These are phyloP conservation scores for Drosophila quinaria DNA, from an alignment of 2,888 invertebrate genomes.

Conservation along the genomic window DNA sequence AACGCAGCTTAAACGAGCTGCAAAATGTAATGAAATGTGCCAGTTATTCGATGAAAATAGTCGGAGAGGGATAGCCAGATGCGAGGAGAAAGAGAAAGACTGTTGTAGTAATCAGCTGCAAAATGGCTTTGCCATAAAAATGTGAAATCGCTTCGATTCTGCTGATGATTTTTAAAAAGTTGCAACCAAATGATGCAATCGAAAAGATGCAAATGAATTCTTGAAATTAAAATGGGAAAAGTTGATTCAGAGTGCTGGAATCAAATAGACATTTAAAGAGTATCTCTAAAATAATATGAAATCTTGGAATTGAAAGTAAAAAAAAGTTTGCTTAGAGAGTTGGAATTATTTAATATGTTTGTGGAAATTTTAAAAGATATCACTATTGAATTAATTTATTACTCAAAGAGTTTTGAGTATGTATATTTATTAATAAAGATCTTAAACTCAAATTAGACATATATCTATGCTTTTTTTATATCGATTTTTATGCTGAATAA, in stretches of 20 bases:
- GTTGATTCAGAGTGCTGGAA: neutral
- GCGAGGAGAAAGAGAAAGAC: neutral
- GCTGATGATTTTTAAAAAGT: constrained; percentile 4
- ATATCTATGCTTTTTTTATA: neutral
- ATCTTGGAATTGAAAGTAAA: too few species aligned
- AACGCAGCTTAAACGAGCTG: constrained; percentile 47
- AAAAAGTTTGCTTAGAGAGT: too few species aligned
- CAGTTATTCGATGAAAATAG: constrained; percentile 6
- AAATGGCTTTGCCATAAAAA: constrained; percentile 26
- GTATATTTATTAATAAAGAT: too few species aligned
- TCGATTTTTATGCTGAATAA: neutral
- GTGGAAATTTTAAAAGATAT: too few species aligned
- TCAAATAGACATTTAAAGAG: neutral
- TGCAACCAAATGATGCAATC: constrained; percentile 1
- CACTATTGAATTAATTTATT: too few species aligned
- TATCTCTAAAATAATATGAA: neutral
- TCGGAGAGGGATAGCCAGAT: neutral
- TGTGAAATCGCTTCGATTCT: constrained; percentile 18
- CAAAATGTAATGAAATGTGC: constrained; percentile 24
- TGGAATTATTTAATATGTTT: too few species aligned
- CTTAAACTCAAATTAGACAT: neutral
- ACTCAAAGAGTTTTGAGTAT: too few species aligned
- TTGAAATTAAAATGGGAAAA: neutral
- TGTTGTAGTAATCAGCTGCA: constrained; percentile 19
- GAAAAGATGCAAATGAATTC: neutral